Percentiles rank a stretch among this genome's conserved stretches.
phyloP scores from a whole-genome alignment of 2,113 vertebrate species.

The Rhineura floridana region DNA sequence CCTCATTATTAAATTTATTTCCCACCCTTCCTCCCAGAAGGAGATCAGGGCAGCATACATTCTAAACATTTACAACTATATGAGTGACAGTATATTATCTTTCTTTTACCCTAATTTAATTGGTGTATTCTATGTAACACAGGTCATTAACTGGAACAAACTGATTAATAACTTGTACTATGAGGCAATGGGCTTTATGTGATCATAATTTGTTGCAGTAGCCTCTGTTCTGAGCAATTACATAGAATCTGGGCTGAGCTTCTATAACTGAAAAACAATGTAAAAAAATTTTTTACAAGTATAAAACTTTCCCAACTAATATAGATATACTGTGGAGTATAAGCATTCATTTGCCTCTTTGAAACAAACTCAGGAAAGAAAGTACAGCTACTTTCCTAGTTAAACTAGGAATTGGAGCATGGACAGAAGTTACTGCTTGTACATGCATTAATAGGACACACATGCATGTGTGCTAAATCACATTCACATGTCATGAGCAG shows the following conservation, averaged over 20 bases:
- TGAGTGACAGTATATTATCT: background rate
- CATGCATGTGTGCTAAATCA: background rate
- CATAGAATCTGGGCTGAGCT: slow-evolving; percentile 15
- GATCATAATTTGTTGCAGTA: slow-evolving; percentile 1
- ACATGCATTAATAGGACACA: background rate
- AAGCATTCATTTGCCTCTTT: slow-evolving; percentile 17
- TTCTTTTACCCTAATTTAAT: slow-evolving; percentile 30
- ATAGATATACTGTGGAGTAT: background rate
- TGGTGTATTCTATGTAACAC: slow-evolving; percentile 31
- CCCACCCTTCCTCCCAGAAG: too few species aligned
- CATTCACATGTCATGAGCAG: background rate
- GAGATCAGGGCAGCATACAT: too few species aligned
- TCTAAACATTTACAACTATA: too few species aligned
- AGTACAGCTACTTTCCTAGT: background rate
- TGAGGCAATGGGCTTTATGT: background rate
- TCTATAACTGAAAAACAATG: slow-evolving; percentile 8
- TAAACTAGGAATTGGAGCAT: background rate
- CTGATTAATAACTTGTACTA: background rate
- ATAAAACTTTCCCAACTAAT: fast-evolving
- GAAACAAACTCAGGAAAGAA: slow-evolving; percentile 25
- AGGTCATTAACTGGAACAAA: slow-evolving; percentile 33
- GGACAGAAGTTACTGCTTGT: background rate
- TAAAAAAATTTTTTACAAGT: slow-evolving; percentile 37
- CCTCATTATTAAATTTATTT: too few species aligned
- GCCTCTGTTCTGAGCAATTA: slow-evolving; percentile 10